Base-by-base conservation (phyloP, 2,113 vertebrate genomes). In the Ornithorhynchus anatinus region DNA sequence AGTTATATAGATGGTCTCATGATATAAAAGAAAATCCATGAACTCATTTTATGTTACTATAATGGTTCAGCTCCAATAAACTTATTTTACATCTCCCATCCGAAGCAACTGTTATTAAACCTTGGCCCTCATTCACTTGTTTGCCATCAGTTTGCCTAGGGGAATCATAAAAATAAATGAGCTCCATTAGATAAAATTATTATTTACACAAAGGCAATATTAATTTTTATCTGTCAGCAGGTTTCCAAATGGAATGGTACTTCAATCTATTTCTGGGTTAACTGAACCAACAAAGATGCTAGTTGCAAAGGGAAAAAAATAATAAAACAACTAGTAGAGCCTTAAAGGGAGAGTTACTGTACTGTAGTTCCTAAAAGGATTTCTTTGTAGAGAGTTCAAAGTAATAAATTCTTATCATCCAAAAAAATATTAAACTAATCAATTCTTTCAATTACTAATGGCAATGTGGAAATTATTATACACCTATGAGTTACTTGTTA, bases 81-180 rank as follows among this genome's bases (percentile, higher is more conserved):
- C 50, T 42, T 57, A 31, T 59, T 56, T 65, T 71, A 71, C 38
- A 50, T 22, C 3, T 37, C 4, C 35, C 13, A 8, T 2, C 10
- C 36, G 71, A 67, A 7, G 3, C 10, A 25, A 13, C 69, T 32
- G 19, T 51, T 19, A 7, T 14, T 13, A 60, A 33, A 36, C 3
- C 47, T 27, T 80, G 14, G 45, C 32, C 15, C 19, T 59, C 22
- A 29, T 20, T 36, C 11, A 43, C 13, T 22, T 59, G 53, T 59
- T 64, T 66, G 39, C 1, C 38, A 35, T 33, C 33, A 66, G 11
- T 14, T 39, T 76, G 44, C 48, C 62, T 50, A 66, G 20, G 75
- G 57, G 35, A 60, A 74, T 71, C 27, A n/a, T 27, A 44, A 72
- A 51, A 65, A 70, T 14, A 20, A 80, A 75, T 50, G n/a, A 74